These are phyloP conservation scores for Calyptomena viridis DNA, from an alignment of 2,113 vertebrate species.

Conservation along the genomic window DNA sequence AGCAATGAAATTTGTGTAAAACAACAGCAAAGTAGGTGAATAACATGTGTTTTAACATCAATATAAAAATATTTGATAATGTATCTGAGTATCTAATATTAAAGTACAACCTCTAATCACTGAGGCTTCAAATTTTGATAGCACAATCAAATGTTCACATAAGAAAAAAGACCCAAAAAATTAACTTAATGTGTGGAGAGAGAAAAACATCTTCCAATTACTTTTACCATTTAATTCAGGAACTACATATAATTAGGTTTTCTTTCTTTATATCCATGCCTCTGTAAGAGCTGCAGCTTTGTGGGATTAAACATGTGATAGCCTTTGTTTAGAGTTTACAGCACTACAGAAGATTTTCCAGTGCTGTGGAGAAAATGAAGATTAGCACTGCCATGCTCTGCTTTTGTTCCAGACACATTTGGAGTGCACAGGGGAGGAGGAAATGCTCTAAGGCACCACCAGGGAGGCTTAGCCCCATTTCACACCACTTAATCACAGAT, in stretches of 20 bases:
- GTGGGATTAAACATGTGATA: background rate
- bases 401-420: conserved; percentile 29
- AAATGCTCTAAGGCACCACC: background rate
- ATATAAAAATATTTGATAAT: background rate
- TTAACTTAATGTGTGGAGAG: accelerated
- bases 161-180: background rate
- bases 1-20: background rate
- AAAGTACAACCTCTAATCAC: background rate
- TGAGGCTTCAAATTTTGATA: background rate
- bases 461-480: conserved; percentile 40
- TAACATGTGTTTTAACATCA: background rate
- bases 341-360: background rate
- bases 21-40: background rate
- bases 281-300: background rate
- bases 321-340: conserved; percentile 9
- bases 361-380: conserved; percentile 15
- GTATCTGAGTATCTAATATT: background rate
- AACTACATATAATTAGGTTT: background rate
- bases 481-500: conserved; percentile 47
- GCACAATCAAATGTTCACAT: background rate
- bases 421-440: background rate
- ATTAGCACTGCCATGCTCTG: conserved; percentile 8
- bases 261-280: background rate
- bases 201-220: background rate
- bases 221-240: background rate